Base-by-base conservation (phyloP, 2,888 invertebrate species). In the Hanleya hanleyi region DNA sequence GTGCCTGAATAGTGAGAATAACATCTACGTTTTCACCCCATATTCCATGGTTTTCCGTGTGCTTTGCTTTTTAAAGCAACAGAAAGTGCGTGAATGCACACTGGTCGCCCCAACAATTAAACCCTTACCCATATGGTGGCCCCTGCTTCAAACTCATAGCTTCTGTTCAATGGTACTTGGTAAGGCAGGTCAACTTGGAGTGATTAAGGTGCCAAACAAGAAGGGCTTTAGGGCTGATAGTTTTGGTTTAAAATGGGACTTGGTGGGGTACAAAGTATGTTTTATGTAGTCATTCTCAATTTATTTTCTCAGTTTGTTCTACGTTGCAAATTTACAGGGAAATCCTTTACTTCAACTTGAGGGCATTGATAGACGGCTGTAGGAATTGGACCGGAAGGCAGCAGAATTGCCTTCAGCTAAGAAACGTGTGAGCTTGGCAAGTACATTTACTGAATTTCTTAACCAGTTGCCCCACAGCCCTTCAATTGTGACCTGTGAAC, bases 71-170 rank as follows among this genome's bases (percentile, higher is more conserved):
- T 26, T 75, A 12, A 35, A 49, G 38, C 32, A 49, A 35, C 38
- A 37, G 38, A 37, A 51, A 26, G 66, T 61, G 9, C 12, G 26
- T 7, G 29, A 9, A 18, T 74, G 74, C 61, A 74, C 76, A 9
- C 18, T 76, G 0, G 69, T 75, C 0, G 70, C 75, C n/a, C 73
- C 74, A 18, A 22, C 5, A 0, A 18, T 69, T 0, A 7, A 22
- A 12, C 70, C 71, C 6, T 29, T 47, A 18, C 77, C 75, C 37
- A 6, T 70, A 29, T 76, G 79, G 79, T 75, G 75, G 71, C 75
- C 77, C 33, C 36, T 67, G 51, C 33, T 77, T 6, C 29, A 37
- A 9, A 7, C 12, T 12, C 4, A 47, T 22, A 41, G 36, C n/a
- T n/a, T 37, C 7, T 51, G n/a, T 47, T n/a, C 47, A 7, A n/a